Conservation (phyloP, 2,797 vertebrate genomes). For the Lagothrix lagotricha region DNA sequence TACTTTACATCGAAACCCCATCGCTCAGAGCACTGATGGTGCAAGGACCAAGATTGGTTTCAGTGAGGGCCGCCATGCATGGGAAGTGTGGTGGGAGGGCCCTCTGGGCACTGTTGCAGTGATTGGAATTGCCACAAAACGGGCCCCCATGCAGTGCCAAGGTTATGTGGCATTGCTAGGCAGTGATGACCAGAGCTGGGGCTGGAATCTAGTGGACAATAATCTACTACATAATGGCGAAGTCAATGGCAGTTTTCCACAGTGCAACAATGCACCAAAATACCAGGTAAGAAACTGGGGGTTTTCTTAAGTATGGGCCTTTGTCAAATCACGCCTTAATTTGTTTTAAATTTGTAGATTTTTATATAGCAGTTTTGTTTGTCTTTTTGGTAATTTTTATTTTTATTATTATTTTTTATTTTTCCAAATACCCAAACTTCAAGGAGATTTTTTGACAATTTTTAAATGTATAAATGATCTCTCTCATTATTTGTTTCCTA, state of each 20-base stretch:
- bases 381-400: slow-evolving; percentile 41
- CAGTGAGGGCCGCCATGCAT: slow-evolving; percentile 96
- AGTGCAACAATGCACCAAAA: slow-evolving; percentile 99
- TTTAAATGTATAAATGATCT: slow-evolving; percentile 19
- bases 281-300: slow-evolving; percentile 91
- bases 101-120: slow-evolving; percentile 98
- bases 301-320: slow-evolving; percentile 15
- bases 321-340: not conserved
- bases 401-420: not conserved
- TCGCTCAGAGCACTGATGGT: slow-evolving; percentile 98
- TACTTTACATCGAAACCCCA: slow-evolving; percentile 98
- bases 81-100: slow-evolving; percentile 99
- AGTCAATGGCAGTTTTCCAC: slow-evolving; percentile 98
- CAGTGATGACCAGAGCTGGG: slow-evolving; percentile 99
- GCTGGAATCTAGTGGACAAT: slow-evolving; percentile 99
- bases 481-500: slow-evolving; percentile 56
- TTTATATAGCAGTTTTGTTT: slow-evolving; percentile 11
- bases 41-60: slow-evolving; percentile 98
- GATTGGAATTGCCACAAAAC: slow-evolving; percentile 97
- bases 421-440: not conserved
- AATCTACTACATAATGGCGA: slow-evolving; percentile 99
- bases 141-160: slow-evolving; percentile 98
- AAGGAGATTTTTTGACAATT: not conserved
- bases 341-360: slow-evolving; percentile 38
- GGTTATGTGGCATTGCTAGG: slow-evolving; percentile 98